Percentiles rank a stretch among this genome's conserved stretches.
These are phyloP conservation scores for Cistogaster globosa DNA, from an alignment of 2,888 invertebrate genomes.

Conservation along the genomic window DNA sequence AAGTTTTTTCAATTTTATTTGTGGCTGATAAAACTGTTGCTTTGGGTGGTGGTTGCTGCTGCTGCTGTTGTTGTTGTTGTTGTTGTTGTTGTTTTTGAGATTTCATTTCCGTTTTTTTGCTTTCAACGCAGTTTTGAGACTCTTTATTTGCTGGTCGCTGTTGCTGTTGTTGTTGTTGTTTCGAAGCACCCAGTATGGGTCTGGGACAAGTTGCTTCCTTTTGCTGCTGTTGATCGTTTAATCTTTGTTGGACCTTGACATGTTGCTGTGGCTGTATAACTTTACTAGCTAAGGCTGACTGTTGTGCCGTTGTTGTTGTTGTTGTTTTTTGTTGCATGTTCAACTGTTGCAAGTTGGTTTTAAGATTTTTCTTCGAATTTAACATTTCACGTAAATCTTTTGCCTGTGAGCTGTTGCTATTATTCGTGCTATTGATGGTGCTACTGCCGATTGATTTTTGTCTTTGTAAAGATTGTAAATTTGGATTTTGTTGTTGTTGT, in stretches of 20 bases:
- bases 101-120: constrained; percentile 51
- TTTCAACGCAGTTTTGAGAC: constrained; percentile 44
- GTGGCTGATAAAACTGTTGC: constrained; percentile 33
- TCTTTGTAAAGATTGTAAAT: constrained; percentile 64
- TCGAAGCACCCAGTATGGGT: constrained; percentile 61
- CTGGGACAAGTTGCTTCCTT: constrained; percentile 49
- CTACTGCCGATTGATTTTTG: constrained; percentile 60
- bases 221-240: constrained; percentile 59
- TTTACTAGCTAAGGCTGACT: constrained; percentile 56
- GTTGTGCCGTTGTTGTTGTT: constrained; percentile 52
- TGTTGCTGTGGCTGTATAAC: constrained; percentile 70
- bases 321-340: constrained; percentile 52
- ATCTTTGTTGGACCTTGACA: constrained; percentile 38
- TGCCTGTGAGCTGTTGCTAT: constrained; percentile 43
- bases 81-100: constrained; percentile 59
- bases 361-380: constrained; percentile 69
- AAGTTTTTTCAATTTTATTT: constrained; percentile 56
- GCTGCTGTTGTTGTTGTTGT: constrained; percentile 44
- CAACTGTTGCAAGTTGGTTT: constrained; percentile 35
- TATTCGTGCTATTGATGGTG: constrained; percentile 45
- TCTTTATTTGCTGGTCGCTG: constrained; percentile 28
- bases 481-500: constrained; percentile 27
- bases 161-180: constrained; percentile 47
- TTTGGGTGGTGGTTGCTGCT: constrained; percentile 18
- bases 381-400: constrained; percentile 73